Evolutionary conservation across 2,797 vertebrate species (phyloP).

Genomic region (Odontamblyopus rebecca): DNA sequence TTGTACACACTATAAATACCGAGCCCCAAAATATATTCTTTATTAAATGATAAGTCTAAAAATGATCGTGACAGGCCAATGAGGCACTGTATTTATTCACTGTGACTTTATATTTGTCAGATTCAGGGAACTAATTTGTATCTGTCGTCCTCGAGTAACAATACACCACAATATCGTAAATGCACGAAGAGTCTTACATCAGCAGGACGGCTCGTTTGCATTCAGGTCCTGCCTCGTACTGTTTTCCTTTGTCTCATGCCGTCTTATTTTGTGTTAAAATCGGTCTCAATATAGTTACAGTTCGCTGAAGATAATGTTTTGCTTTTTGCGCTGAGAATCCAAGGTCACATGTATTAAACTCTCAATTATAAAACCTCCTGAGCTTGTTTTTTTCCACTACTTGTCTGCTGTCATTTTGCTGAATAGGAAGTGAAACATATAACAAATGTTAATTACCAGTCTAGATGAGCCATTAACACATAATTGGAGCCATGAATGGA

Average conservation of each 20-base stretch:
- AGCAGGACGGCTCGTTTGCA: background rate
- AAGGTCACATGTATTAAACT: slow-evolving; percentile 1
- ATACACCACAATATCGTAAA: no score
- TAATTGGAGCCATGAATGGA: slow-evolving; percentile 60
- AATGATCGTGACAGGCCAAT: no score
- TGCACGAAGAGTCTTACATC: no score
- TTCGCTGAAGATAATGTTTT: background rate
- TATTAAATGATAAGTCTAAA: no score
- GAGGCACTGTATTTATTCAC: no score
- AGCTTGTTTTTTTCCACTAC: slow-evolving; percentile 12
- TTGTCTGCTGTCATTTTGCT: slow-evolving; percentile 33
- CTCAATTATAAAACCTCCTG: background rate
- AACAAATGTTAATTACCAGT: slow-evolving; percentile 50
- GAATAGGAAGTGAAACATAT: slow-evolving; percentile 43
- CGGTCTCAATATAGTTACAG: background rate
- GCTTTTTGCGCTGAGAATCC: background rate
- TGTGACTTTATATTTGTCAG: no score
- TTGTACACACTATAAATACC: no score
- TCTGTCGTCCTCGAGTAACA: no score
- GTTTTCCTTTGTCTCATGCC: background rate
- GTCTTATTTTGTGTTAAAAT: background rate
- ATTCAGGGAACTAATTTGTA: no score
- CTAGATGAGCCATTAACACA: slow-evolving; percentile 50
- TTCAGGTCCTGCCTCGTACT: background rate
- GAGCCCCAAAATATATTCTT: no score